Conservation (phyloP, 1,140 invertebrate species). For the Metaphire vulgaris region DNA sequence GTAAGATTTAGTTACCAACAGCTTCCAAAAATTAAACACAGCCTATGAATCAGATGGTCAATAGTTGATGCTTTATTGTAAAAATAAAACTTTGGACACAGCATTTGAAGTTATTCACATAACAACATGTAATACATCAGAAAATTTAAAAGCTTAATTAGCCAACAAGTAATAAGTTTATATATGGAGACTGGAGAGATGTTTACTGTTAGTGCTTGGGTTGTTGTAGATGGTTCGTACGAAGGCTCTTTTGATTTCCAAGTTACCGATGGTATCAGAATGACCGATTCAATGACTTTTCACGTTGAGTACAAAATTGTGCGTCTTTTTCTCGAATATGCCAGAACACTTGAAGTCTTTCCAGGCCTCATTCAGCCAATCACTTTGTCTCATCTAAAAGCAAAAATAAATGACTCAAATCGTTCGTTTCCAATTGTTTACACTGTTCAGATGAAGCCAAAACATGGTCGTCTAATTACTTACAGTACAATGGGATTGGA, state of each 20-base stretch:
- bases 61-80: too few species aligned
- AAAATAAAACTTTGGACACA: too few species aligned
- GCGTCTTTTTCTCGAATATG: constrained; percentile 61
- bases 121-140: too few species aligned
- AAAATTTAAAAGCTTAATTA: too few species aligned
- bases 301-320: constrained; percentile 67
- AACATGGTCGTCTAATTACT: not conserved
- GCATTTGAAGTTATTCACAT: too few species aligned
- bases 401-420: constrained; percentile 65
- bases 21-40: too few species aligned
- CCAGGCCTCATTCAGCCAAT: constrained; percentile 70
- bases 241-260: constrained; percentile 63
- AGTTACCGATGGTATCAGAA: constrained; percentile 72
- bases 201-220: too few species aligned
- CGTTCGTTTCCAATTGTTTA: constrained; percentile 42
- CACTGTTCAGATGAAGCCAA: constrained; percentile 28
- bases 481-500: not conserved
- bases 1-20: too few species aligned
- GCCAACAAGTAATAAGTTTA: too few species aligned
- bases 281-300: constrained; percentile 61
- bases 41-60: too few species aligned
- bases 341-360: constrained; percentile 71
- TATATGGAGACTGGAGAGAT: too few species aligned
- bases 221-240: not conserved
- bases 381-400: constrained; percentile 60